These are phyloP conservation scores for Dolichotis patagonum DNA, from an alignment of 2,113 vertebrate species.

Conservation along the genomic window DNA sequence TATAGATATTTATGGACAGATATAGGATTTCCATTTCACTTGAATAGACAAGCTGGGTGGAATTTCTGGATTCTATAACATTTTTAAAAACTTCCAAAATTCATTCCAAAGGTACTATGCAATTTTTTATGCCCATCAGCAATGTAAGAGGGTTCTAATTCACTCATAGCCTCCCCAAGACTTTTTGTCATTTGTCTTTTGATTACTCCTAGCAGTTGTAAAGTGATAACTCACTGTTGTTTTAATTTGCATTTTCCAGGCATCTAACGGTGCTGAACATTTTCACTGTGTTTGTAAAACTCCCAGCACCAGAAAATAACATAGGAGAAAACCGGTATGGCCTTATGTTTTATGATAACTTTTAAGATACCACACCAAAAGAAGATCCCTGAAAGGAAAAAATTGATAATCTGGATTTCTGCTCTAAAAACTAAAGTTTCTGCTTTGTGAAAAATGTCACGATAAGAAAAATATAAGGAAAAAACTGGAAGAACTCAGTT, in stretches of 20 bases:
- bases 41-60: background rate
- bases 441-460: background rate
- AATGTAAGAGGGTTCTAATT: background rate
- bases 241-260: background rate
- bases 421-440: background rate
- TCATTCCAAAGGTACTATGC: background rate
- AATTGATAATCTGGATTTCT: background rate
- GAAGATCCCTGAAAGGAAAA: background rate
- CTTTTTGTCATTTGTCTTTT: background rate
- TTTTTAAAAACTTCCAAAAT: background rate
- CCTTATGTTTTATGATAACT: background rate
- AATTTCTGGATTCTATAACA: background rate
- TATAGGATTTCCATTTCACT: background rate
- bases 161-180: background rate
- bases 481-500: background rate
- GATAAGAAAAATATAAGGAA: background rate
- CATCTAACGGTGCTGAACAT: background rate
- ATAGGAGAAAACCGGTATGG: background rate
- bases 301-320: background rate
- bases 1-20: background rate
- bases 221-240: background rate
- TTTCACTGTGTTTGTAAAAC: background rate
- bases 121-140: background rate
- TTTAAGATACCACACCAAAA: background rate
- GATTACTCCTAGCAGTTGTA: background rate